Base-by-base conservation (phyloP, 1,140 invertebrate genomes). In the Eupristina koningsbergeri region DNA sequence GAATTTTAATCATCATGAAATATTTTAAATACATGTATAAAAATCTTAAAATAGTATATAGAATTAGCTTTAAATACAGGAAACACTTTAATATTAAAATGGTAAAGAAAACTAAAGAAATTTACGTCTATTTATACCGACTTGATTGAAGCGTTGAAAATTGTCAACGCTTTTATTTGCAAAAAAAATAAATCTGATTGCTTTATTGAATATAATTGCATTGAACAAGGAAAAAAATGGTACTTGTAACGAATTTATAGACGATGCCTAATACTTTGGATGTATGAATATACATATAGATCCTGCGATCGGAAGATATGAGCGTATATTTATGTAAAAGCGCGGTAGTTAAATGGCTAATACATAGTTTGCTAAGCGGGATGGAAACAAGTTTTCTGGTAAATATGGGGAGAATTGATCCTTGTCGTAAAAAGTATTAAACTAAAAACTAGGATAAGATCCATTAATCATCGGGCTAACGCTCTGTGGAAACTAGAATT, bases 381-480 rank as follows among this genome's bases (percentile, higher is more conserved):
- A 50, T 64, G 45, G 36, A 71, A 83, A 83, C 61, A 58, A 77
- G 81, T 83, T 83, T 69, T 77, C 47, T n/a, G 9, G 34, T 75
- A 75, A 64, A 63, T 63, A 64, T 34, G 53, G 71, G 39, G 69
- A 71, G 29, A 73, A 29, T 19, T 26, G 45, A 53, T 53, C 39
- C 8, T 67, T 31, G 41, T 50, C 58, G 71, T 29, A 64, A 74
- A 79, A 45, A 75, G 34, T 77, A 77, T 77, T n/a, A 78, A 39
- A 78, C 7, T 39, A 76, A 76, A 50, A 19, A 61, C 31, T 15
- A 36, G 47, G 31, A 39, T 6, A 45, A 61, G 13, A 63, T 22
- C 31, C 67, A 83, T 83, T 79, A 83, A 83, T 83, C 82, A 83
- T 29, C 22, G 50, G 47, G 19, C 5, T 63, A 82, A n/a, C 58